Base-by-base conservation (phyloP, 53 echinoderm and acorn worm genomes). In the Echinarachnius parma region DNA sequence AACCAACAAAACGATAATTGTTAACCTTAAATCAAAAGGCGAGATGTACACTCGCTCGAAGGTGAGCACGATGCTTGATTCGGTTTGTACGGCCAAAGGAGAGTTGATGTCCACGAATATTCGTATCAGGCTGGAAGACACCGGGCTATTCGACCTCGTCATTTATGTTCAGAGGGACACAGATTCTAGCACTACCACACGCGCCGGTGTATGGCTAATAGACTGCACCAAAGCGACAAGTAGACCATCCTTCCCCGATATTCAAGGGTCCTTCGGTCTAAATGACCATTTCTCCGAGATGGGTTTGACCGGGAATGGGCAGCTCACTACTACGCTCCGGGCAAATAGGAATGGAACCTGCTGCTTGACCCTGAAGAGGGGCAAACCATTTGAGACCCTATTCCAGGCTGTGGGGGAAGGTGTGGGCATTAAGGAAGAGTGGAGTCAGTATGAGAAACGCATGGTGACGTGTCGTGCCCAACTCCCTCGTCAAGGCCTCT, bases 181-280 rank as follows among this genome's bases (percentile, higher is more conserved):
- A 53, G 70, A 25, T 2, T 4, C 26, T 4, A 53, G 24, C 16
- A 21, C 11, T 13, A 46, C 21, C 66, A 34, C 4, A 2, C 53
- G 1, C 21, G 70, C 35, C 22, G 70, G 70, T 3, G 70, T 69
- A 1, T 69, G 70, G 70, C 53, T 69, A 4, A 53, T 69, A 3
- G 70, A 69, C 13, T 52, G 52, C 16, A 1, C 33, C 13, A 53
- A 23, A 21, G 70, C 53, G 24, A 69, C 70, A 9, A 53, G 9
- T 0, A 53, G 53, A 24, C 34, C 35, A 34, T 10, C 11, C 11
- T 69, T 69, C 23, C 70, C 70, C 9, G 70, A 24, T 9, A 34
- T 24, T 34, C 34, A 34, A 22, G 70, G 54, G 18, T 21, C 31
- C n/a, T 53, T 69, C 53, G 70, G 70, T 4, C 70, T 53, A 9